Percentiles rank a stretch among this genome's conserved stretches.
Evolutionary conservation across 1,140 invertebrate species (phyloP).

Genomic region (Diorhabda carinulata): DNA sequence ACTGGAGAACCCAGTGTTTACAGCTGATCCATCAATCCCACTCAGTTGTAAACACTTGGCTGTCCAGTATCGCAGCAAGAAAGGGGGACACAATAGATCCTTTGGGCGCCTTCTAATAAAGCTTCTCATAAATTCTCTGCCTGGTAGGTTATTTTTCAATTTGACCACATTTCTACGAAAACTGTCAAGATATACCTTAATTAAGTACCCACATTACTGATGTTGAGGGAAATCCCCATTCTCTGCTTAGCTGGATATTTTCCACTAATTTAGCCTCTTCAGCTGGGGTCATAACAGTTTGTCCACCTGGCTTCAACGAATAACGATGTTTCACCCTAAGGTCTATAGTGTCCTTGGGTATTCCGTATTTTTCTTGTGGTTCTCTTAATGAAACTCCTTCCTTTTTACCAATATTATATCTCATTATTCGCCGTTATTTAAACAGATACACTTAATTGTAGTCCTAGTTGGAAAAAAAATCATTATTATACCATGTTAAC

Average conservation of each 20-base stretch:
- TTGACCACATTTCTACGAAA: background rate
- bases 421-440: no score
- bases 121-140: background rate
- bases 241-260: background rate
- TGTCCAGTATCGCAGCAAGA: no score
- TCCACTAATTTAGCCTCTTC: background rate
- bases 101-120: background rate
- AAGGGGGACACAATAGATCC: no score
- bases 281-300: background rate
- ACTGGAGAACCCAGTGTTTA: no score
- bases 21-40: no score
- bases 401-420: no score
- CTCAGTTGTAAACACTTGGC: no score
- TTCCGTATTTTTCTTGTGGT: background rate
- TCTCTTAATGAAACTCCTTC: background rate
- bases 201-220: constrained; percentile 3
- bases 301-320: background rate
- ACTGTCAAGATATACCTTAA: constrained; percentile 3
- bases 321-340: background rate
- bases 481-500: no score
- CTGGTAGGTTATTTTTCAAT: background rate
- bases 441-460: no score
- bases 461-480: no score
- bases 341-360: background rate
- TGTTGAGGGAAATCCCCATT: background rate